Conservation (phyloP, 2,888 invertebrate species). For the Pammene aurita region DNA sequence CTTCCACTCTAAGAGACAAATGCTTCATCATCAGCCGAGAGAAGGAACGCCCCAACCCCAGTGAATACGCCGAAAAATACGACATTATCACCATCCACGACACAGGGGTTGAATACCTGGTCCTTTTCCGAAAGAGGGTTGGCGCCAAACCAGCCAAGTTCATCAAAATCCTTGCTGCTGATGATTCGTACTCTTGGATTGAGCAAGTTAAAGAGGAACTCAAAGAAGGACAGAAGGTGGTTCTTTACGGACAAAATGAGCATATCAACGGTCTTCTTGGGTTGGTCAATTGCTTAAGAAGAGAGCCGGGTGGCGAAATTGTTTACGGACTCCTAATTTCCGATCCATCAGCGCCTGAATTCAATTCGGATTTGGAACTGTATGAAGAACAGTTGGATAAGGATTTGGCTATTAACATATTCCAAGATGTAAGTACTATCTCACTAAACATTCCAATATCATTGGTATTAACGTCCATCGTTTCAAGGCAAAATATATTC, state of each 20-base stretch:
- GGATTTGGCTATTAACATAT: conserved; percentile 92
- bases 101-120: conserved; percentile 78
- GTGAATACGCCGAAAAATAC: conserved; percentile 68
- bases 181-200: conserved; percentile 79
- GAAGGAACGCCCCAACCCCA: conserved; percentile 72
- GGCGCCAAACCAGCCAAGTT: conserved; percentile 75
- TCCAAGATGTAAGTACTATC: conserved; percentile 77
- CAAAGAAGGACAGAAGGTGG: conserved; percentile 77
- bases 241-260: conserved; percentile 87
- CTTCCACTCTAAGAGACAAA: conserved; percentile 79
- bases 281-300: conserved; percentile 92
- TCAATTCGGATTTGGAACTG: conserved; percentile 85
- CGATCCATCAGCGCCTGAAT: conserved; percentile 85
- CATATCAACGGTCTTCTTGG: conserved; percentile 92
- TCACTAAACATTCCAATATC: no score
- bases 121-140: conserved; percentile 79
- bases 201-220: conserved; percentile 74
- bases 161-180: conserved; percentile 69
- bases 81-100: conserved; percentile 78
- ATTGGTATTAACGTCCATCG: no score
- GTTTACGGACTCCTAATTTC: conserved; percentile 85
- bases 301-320: conserved; percentile 89
- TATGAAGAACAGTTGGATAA: conserved; percentile 86
- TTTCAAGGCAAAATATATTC: not conserved
- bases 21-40: conserved; percentile 86